These are phyloP conservation scores for Ascaphus truei DNA, from an alignment of 2,113 vertebrate genomes.

Conservation along the genomic window DNA sequence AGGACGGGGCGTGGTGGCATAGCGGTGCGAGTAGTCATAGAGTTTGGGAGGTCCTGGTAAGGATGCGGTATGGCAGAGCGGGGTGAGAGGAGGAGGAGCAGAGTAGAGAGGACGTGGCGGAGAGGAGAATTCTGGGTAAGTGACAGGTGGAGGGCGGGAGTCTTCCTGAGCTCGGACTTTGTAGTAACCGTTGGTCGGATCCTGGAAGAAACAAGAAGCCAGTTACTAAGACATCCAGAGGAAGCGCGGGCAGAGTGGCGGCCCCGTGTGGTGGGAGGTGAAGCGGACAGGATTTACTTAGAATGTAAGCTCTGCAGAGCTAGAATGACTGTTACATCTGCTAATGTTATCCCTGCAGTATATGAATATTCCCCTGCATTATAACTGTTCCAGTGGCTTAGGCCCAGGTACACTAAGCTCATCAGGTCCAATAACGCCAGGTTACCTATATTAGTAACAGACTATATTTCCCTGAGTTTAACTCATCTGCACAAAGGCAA, in stretches of 20 bases:
- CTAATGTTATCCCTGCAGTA: no score
- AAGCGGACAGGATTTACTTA: no score
- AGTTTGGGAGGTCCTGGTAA: constrained; percentile 56
- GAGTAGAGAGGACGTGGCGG: constrained; percentile 69
- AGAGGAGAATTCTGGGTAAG: constrained; percentile 72
- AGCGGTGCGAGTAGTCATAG: constrained; percentile 74
- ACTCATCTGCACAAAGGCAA: no score
- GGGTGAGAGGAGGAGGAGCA: constrained; percentile 57
- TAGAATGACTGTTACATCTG: no score
- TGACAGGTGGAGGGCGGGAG: constrained; percentile 56
- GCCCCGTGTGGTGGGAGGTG: no score
- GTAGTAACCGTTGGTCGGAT: constrained; percentile 88
- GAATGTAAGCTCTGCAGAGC: no score
- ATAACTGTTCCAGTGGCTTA: no score
- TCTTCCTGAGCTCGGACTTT: constrained; percentile 83
- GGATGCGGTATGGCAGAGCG: constrained; percentile 51
- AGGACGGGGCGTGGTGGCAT: constrained; percentile 45
- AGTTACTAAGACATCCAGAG: not conserved
- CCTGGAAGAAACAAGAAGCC: constrained; percentile 50
- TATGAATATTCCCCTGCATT: no score
- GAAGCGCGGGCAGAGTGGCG: not conserved
- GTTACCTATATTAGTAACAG: no score
- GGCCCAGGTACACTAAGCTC: no score
- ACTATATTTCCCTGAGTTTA: no score
- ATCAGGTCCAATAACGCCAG: no score